Evolutionary conservation across 2,797 vertebrate species (phyloP), one percentile per base, ranked within the genome.

Genomic region (Chiroxiphia lanceolata): DNA sequence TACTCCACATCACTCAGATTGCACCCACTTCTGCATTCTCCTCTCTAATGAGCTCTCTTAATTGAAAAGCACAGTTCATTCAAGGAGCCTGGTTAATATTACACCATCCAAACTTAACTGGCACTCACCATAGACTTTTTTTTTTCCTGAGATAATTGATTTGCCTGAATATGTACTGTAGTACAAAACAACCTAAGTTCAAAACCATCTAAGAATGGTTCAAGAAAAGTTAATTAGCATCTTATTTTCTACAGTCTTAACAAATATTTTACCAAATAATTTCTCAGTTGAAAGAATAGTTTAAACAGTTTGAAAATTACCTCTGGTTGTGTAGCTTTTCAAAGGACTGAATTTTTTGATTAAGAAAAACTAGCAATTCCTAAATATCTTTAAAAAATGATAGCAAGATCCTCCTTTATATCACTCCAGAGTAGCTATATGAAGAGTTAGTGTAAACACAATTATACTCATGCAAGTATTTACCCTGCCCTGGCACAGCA

Each of bases 401-500:
- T 3, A 90, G 22, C 19, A 87, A 74, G 3, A 63, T 5, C 2
- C 26, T 68, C 12, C 7, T 85, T 71, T 36, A 2, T 29, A 70
- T 34, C 33, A 61, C 10, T 31, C 34, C 34, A 47, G 25, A 54
- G 42, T 4, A 36, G 9, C 7, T 59, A 54, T 47, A 1, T 2
- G 11, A 89, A 40, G 26, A 83, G 45, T n/a, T 48, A 45, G 8
- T 13, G 8, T 42, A 48, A 68, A 74, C 27, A 19, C 40, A 88
- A 18, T 17, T 13, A n/a, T 2, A 33, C 0, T 4, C 1, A 2
- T 15, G 33, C 18, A 53, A 34, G 13, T 48, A 38, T 60, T 44
- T 51, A 29, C n/a, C n/a, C 59, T 21, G 21, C 31, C 31, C 63
- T 23, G 21, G 33, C 34, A 44, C 40, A 57, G 26, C 0, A 0